Base-by-base conservation (phyloP, 2,888 invertebrate species). In the Maniola hyperantus region DNA sequence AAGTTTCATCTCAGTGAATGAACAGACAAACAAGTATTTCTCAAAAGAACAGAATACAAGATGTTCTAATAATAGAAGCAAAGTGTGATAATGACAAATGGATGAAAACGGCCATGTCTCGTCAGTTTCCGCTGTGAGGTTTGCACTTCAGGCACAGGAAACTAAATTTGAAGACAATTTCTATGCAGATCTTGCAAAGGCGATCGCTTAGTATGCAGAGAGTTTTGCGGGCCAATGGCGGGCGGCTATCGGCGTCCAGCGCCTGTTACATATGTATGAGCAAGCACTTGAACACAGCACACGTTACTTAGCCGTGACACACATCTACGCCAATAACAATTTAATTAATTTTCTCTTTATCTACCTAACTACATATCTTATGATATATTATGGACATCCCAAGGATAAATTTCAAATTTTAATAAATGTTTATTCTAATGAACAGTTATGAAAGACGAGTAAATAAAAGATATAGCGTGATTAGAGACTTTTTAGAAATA, bases 221-320 rank as follows among this genome's bases (percentile, higher is more conserved):
- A 81, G 87, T 84, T 81, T 83, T 76, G 83, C 85, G 80, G 80
- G 83, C 85, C 87, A 87, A 85, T 86, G 87, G 85, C 85, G 82
- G 84, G 77, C 71, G 74, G 76, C 76, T 78, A 77, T 77, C 78
- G 83, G 83, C 80, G 80, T 77, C 81, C 81, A 79, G 79, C 78
- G 80, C 77, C 79, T 76, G 71, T 79, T 89, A 87, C 89, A 91
- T 91, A 91, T 90, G 84, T 87, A 91, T 89, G 84, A 88, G 82
- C 73, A 73, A 74, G 75, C 76, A 79, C 79, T 79, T 78, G 79
- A 81, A 81, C 80, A 78, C 79, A 85, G 85, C 83, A 83, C 82
- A 82, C 78, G 78, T 73, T 77, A 74, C 79, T 75, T 81, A 88
- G 81, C 89, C 89, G 81, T 91, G 91, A 90, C 91, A 91, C 80